phyloP scores from a whole-genome alignment of 2,797 vertebrate species.

The Geotrypetes seraphini region DNA sequence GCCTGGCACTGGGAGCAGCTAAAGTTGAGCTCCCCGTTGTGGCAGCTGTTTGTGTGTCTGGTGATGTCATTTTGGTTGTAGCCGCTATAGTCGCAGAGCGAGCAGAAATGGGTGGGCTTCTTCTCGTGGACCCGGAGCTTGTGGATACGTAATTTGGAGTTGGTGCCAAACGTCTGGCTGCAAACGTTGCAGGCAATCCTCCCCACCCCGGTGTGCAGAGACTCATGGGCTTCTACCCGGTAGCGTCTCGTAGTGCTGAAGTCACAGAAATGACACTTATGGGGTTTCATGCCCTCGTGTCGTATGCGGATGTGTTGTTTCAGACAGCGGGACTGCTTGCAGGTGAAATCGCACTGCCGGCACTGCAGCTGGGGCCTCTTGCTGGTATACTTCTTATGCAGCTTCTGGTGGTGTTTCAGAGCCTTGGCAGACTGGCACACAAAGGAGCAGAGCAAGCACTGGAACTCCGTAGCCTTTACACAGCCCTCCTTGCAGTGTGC shows the following conservation, averaged over 20 bases:
- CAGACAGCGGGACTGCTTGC: constrained; percentile 73
- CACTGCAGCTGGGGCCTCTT: constrained; percentile 56
- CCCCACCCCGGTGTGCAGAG: constrained; percentile 80
- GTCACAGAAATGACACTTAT: constrained; percentile 71
- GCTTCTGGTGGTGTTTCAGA: constrained; percentile 54
- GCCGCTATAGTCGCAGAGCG: constrained; percentile 78
- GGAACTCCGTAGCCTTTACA: constrained; percentile 49
- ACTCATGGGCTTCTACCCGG: constrained; percentile 81
- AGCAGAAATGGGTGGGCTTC: constrained; percentile 76
- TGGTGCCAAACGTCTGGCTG: constrained; percentile 76
- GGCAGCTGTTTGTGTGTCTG: constrained; percentile 79
- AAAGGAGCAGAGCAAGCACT: constrained; percentile 64
- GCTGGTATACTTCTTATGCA: constrained; percentile 42
- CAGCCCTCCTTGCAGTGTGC: constrained; percentile 71
- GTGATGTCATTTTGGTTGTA: constrained; percentile 78
- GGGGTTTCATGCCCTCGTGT: constrained; percentile 66
- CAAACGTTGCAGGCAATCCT: constrained; percentile 72
- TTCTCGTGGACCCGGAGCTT: constrained; percentile 77
- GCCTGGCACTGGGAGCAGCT: constrained; percentile 69
- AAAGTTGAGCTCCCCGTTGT: constrained; percentile 63
- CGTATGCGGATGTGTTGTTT: constrained; percentile 69
- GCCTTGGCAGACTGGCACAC: constrained; percentile 52
- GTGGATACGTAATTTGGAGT: constrained; percentile 81
- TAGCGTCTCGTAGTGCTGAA: constrained; percentile 82
- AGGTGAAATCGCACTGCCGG: constrained; percentile 68